phyloP scores from a whole-genome alignment of 2,113 vertebrate species.

The Zosterops lateralis region DNA sequence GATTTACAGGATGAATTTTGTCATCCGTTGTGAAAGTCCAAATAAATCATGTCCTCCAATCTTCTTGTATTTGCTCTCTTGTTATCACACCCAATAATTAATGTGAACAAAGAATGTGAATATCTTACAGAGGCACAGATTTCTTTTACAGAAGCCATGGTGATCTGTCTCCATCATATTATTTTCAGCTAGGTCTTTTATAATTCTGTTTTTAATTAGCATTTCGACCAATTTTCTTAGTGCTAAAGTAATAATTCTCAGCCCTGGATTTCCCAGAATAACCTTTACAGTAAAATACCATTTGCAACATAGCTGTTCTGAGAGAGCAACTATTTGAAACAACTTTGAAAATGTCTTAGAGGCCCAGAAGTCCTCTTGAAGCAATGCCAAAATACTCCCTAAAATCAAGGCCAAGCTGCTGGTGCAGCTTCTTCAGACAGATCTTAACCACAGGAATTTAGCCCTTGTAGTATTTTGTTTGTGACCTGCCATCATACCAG shows the following conservation, averaged over 20 bases:
- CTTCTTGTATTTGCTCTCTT: conserved; percentile 37
- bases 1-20: conserved; percentile 4
- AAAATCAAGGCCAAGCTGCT: neutral
- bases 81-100: conserved; percentile 58
- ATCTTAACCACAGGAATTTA: neutral
- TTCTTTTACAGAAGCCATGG: conserved; percentile 47
- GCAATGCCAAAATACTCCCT: neutral
- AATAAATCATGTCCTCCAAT: conserved; percentile 36
- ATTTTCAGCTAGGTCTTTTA: conserved; percentile 45
- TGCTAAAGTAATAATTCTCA: conserved; percentile 38
- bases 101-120: conserved; percentile 42
- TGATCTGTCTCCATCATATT: conserved; percentile 43
- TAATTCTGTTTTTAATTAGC: conserved; percentile 60
- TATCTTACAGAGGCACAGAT: conserved; percentile 45
- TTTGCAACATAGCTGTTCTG: conserved; percentile 17
- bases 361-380: neutral
- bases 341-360: neutral
- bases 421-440: neutral
- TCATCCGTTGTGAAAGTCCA: neutral
- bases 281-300: conserved; percentile 33
- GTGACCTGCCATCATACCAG: neutral
- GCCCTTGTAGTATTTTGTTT: neutral
- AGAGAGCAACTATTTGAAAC: neutral
- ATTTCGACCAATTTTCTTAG: conserved; percentile 30
- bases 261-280: conserved; percentile 41